Conservation (phyloP, 2,888 invertebrate species). For the Brachycybe producta region DNA sequence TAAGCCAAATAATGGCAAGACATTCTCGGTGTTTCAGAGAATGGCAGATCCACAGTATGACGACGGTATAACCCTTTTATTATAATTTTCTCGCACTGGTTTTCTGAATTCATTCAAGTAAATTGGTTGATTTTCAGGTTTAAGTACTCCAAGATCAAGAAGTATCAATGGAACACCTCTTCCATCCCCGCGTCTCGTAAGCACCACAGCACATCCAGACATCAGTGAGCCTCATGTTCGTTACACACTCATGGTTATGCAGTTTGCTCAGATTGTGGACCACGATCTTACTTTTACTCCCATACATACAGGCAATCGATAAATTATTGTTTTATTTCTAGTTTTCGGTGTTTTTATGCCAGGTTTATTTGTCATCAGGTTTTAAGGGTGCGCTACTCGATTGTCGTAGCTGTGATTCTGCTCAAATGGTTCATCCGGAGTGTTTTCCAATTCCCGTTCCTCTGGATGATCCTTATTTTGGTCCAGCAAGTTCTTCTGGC, state of each 20-base stretch:
- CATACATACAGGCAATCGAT: constrained; percentile 41
- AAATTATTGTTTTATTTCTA: background rate
- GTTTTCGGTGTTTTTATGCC: background rate
- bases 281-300: constrained; percentile 92
- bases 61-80: constrained; percentile 53
- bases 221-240: constrained; percentile 76
- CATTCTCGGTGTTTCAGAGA: constrained; percentile 70
- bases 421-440: constrained; percentile 76
- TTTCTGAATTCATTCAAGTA: background rate
- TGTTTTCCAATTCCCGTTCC: constrained; percentile 88
- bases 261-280: constrained; percentile 83
- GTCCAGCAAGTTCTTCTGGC: constrained; percentile 63
- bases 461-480: constrained; percentile 72
- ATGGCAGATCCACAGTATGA: constrained; percentile 74
- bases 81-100: background rate
- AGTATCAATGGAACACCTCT: constrained; percentile 61
- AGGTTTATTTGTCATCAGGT: constrained; percentile 36
- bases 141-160: constrained; percentile 56
- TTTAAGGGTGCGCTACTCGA: constrained; percentile 82
- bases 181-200: constrained; percentile 74
- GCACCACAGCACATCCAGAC: constrained; percentile 79
- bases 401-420: constrained; percentile 76
- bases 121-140: constrained; percentile 8
- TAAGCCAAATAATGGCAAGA: constrained; percentile 67
- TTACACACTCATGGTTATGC: constrained; percentile 87